Evolutionary conservation across 2,888 invertebrate species (phyloP).

Genomic region (Nymphalis polychloros): DNA sequence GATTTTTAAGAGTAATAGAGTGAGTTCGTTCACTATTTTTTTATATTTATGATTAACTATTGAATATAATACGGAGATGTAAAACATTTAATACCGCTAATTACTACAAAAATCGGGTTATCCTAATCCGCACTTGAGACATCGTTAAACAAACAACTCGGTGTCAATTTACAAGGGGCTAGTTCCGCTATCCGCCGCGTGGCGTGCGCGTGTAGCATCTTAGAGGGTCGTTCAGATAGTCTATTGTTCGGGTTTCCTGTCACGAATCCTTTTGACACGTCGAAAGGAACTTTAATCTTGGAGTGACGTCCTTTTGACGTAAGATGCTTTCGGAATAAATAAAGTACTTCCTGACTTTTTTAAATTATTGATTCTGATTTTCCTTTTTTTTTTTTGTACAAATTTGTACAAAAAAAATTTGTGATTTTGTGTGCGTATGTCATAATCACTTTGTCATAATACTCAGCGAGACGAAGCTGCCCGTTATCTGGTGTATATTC

Average conservation of each 20-base stretch:
- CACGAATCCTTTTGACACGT: slow-evolving; percentile 25
- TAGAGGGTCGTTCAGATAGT: slow-evolving; percentile 15
- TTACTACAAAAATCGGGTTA: background rate
- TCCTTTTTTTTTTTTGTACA: too few species aligned
- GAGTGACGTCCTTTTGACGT: slow-evolving; percentile 21
- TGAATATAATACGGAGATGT: background rate
- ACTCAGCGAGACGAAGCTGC: too few species aligned
- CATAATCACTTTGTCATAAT: too few species aligned
- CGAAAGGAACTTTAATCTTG: slow-evolving; percentile 7
- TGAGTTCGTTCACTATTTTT: too few species aligned
- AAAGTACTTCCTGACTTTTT: slow-evolving; percentile 15
- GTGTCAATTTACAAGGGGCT: slow-evolving; percentile 46
- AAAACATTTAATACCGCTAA: slow-evolving; percentile 1
- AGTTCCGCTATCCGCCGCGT: slow-evolving; percentile 64
- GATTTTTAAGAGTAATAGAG: too few species aligned
- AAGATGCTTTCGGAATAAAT: slow-evolving; percentile 2
- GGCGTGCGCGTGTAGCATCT: slow-evolving; percentile 61
- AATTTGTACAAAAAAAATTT: too few species aligned
- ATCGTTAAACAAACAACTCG: slow-evolving; percentile 11
- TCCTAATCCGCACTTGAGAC: slow-evolving; percentile 10
- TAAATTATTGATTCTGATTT: background rate
- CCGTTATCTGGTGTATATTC: too few species aligned
- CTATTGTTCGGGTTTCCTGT: slow-evolving; percentile 49
- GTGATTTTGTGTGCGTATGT: too few species aligned
- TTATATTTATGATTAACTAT: too few species aligned